phyloP scores from a whole-genome alignment of 2,888 invertebrate genomes.

The Rhagophthalmus giganteus region DNA sequence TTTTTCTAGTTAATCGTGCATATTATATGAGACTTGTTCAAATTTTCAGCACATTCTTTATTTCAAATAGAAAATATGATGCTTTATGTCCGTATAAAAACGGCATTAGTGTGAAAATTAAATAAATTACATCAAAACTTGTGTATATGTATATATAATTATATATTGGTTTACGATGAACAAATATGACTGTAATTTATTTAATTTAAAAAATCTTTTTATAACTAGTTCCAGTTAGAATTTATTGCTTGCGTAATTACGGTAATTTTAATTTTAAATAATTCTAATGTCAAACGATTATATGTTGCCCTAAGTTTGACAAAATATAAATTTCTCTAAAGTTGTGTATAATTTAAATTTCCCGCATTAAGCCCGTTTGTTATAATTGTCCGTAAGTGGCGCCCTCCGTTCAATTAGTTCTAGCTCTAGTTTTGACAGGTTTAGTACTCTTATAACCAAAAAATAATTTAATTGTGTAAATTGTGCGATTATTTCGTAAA shows the following conservation, averaged over 20 bases:
- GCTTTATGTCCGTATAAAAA: constrained; percentile 28
- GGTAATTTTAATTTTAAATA: constrained; percentile 12
- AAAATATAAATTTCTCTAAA: constrained; percentile 20
- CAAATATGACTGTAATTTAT: constrained; percentile 23
- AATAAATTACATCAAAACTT: constrained; percentile 18
- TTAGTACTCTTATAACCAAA: constrained; percentile 27
- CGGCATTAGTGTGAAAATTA: constrained; percentile 24
- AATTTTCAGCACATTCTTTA: constrained; percentile 12
- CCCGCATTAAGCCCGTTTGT: neutral
- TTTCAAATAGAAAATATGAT: constrained; percentile 12
- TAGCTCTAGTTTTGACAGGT: constrained; percentile 23
- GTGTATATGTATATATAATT: neutral
- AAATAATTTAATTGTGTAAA: constrained; percentile 24
- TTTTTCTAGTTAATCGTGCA: constrained; percentile 23
- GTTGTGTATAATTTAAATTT: neutral
- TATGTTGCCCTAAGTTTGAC: constrained; percentile 29
- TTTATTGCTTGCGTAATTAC: constrained; percentile 8
- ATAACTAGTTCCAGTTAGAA: constrained; percentile 4
- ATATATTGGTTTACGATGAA: constrained; percentile 12
- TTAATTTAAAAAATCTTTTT: constrained; percentile 16
- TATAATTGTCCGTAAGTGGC: constrained; percentile 1
- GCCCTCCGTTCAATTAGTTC: constrained; percentile 1
- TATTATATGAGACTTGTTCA: constrained; percentile 11
- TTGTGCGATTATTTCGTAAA: constrained; percentile 18
- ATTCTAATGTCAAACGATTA: constrained; percentile 26